A percentile compares a stretch with the other conserved stretches of the same genome.
Conservation (phyloP, 2,113 vertebrate genomes). For the Gnathochromis pfefferi region DNA sequence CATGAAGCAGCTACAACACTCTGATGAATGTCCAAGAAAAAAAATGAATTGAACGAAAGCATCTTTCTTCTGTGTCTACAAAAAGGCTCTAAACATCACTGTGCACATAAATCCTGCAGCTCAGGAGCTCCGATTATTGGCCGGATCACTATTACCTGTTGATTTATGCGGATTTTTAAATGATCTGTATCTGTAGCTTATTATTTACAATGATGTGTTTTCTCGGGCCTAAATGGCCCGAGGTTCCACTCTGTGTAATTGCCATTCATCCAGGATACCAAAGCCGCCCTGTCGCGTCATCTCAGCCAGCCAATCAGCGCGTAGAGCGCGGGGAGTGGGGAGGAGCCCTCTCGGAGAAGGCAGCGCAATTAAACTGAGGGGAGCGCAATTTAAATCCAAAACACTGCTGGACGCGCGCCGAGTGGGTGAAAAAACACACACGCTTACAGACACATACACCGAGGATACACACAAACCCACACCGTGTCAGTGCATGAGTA, state of each 20-base stretch:
- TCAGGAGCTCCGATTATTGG: background rate
- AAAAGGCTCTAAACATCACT: background rate
- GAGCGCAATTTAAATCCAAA: conserved; percentile 85
- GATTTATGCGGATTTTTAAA: background rate
- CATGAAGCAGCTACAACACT: background rate
- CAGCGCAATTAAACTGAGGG: conserved; percentile 79
- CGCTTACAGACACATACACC: background rate
- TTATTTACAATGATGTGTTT: conserved; percentile 38
- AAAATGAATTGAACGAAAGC: background rate
- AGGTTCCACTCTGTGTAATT: conserved; percentile 29
- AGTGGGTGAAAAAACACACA: background rate
- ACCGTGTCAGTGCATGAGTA: background rate
- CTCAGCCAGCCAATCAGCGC: conserved; percentile 48
- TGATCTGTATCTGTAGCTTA: background rate
- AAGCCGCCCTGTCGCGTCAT: background rate
- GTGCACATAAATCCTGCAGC: background rate
- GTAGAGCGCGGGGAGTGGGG: conserved; percentile 50
- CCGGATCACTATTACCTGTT: background rate
- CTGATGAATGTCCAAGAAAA: background rate
- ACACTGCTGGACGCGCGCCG: conserved; percentile 3
- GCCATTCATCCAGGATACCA: conserved; percentile 13
- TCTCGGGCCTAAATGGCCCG: background rate
- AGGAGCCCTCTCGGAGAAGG: conserved; percentile 51
- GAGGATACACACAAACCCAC: background rate
- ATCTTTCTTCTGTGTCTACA: background rate